These are phyloP conservation scores for Mesocentrotus franciscanus DNA, from an alignment of 53 echinoderm and acorn worm genomes.

Conservation along the genomic window DNA sequence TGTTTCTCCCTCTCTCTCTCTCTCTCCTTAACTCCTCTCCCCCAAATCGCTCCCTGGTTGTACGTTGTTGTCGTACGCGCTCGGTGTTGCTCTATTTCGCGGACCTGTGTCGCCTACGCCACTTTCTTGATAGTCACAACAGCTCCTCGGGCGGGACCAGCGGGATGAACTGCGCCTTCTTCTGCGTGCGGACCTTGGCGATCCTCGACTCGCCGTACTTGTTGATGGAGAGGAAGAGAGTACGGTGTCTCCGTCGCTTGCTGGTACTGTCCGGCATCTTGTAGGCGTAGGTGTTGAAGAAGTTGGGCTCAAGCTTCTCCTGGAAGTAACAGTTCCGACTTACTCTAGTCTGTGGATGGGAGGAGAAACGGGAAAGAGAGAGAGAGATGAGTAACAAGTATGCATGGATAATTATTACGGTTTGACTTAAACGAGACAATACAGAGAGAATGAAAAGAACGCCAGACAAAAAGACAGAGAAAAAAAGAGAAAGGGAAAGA, in stretches of 20 bases:
- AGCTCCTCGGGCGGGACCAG: conserved; percentile 44
- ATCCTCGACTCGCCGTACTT: conserved; percentile 51
- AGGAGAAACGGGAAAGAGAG: background rate
- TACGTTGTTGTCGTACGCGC: background rate
- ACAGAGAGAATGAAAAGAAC: background rate
- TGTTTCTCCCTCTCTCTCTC: background rate
- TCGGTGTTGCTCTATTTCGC: conserved; percentile 2
- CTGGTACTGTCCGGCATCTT: conserved; percentile 32
- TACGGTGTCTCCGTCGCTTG: conserved; percentile 5
- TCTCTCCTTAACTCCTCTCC: conserved; percentile 10
- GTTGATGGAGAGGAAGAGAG: conserved; percentile 58
- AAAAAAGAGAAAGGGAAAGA: too few relatives aligned
- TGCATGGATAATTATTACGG: background rate
- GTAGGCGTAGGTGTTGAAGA: conserved; percentile 65
- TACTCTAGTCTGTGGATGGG: background rate
- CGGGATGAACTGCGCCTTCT: conserved; percentile 63
- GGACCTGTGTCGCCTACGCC: conserved; percentile 62
- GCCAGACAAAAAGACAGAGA: background rate
- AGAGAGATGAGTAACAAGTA: background rate
- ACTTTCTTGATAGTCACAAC: conserved; percentile 67
- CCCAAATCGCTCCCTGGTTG: background rate
- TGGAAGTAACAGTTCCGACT: conserved; percentile 62
- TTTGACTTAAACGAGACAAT: background rate
- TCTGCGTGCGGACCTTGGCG: conserved; percentile 54
- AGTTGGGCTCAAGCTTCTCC: conserved; percentile 54